Evolutionary conservation across 2,888 invertebrate species (phyloP), one percentile per base, ranked within the genome.

Genomic region (Pyrochroa serraticornis): DNA sequence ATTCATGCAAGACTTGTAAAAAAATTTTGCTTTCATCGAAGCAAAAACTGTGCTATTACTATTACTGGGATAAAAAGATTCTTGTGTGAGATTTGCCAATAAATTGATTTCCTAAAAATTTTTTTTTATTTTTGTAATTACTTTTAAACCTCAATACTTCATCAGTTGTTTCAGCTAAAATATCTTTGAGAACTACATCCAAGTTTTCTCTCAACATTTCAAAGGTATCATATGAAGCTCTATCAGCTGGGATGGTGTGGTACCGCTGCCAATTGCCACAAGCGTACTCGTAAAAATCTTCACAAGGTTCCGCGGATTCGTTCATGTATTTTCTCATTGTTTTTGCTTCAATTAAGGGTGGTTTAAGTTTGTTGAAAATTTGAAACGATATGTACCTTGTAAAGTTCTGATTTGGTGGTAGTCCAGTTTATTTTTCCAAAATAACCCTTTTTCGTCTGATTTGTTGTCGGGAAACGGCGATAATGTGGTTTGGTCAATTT

Each of bases 1-100:
- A 76, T 95, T 92, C 84, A 94, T 91, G 71, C 96, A 96, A 2
- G 95, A 93, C 72, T 85, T 85, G 75, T 92, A 96, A 9, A 96
- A 83, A 70, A 86, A 83, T 78, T 91, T 92, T 0, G 94, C 93
- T 80, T 96, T 96, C 3, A 83, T 71, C 46, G 89, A 85, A 0
- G 94, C 92, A 68, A 88, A 86, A 58, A 61, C 44, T 0, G 64
- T 63, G 39, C 39, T 57, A 9, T 60, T 63, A 39, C 39, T 57
- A 9, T 60, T 44, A 10, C 31, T 22, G 22, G 22, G 22, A 22
- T 22, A 22, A 5, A 3, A 35, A 6, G 35, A 6, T 36, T 46
- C 35, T 36, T 44, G 10, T n/a, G 30, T 30, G 30, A 35, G 10
- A 3, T 9, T 35, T 35, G n/a, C 36, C 10, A 35, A 13, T 6